Base-by-base conservation (phyloP, 2,888 invertebrate genomes). In the Parnassius smintheus region DNA sequence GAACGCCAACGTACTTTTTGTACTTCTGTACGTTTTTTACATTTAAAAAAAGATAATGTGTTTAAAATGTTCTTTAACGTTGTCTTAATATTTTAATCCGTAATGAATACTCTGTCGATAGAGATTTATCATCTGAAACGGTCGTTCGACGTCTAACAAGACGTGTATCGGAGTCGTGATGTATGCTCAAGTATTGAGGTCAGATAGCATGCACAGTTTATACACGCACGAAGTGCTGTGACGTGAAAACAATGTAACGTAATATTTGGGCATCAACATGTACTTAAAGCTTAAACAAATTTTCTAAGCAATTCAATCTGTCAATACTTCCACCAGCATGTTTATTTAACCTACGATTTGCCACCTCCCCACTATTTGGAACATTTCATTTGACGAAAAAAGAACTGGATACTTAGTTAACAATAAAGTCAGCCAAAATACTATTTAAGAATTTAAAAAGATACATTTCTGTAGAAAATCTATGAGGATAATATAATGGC, bases 171-270 rank as follows among this genome's bases (percentile, higher is more conserved):
- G 74, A 73, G 72, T 74, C 73, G 74, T 80, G 81, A 85, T 85
- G 84, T 77, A 81, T 80, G 80, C 81, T 76, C 75, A 73, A 75
- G 77, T 75, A 87, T 85, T 85, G 84, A 82, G 88, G 88, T 86
- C 88, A 85, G 71, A 82, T 83, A 82, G 80, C 75, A 71, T 78
- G 78, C 76, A 76, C 78, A 78, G 79, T 79, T 78, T 83, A 78
- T 76, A 76, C 74, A 80, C 75, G 72, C 78, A 77, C 80, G 76
- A 75, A 79, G 77, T 78, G 72, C 74, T 73, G 66, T 71, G 75
- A 72, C 73, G 78, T 73, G 81, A 77, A 81, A 76, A 82, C 76
- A 76, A 81, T 80, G 75, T 77, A 68, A 73, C 80, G 81, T 78
- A 86, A 86, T 85, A 82, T 86, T 86, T 86, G 81, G 76, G 70